Evolutionary conservation across 2,113 vertebrate genomes (phyloP).

Genomic region (Origma solitaria): DNA sequence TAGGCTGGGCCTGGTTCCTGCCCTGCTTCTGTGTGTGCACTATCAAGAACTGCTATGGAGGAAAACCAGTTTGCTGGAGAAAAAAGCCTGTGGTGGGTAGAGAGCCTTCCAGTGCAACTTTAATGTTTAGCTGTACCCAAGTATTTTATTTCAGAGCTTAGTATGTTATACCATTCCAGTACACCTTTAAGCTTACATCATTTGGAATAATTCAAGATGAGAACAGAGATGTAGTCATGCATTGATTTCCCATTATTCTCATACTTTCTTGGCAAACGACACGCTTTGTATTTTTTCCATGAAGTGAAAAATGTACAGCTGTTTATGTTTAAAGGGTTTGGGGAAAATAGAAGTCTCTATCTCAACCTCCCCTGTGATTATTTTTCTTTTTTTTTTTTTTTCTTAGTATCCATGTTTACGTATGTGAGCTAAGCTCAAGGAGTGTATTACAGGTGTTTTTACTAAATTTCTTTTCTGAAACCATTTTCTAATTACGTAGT

Average conservation of each 20-base stretch:
- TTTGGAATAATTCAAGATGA: constrained; percentile 19
- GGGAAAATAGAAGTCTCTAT: not conserved
- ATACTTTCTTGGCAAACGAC: not conserved
- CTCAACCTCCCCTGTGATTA: not conserved
- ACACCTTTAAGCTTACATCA: not conserved
- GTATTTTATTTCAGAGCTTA: not conserved
- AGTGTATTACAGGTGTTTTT: not conserved
- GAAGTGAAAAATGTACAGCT: constrained; percentile 4
- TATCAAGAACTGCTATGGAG: accelerated
- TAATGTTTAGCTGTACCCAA: not conserved
- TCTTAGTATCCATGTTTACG: not conserved
- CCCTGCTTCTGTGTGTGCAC: accelerated
- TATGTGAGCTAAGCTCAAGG: not conserved
- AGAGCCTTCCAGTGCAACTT: not conserved
- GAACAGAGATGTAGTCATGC: constrained; percentile 9
- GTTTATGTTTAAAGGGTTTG: not conserved
- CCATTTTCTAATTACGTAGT: not conserved
- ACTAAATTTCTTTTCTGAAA: not conserved
- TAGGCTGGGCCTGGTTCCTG: not conserved
- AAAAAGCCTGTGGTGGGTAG: not conserved
- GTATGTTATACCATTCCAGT: not conserved
- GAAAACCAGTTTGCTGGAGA: not conserved
- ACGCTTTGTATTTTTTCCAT: not conserved
- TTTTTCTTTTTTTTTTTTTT: not conserved
- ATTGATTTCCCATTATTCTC: constrained; percentile 42